Evolutionary conservation across 2,888 invertebrate species (phyloP).

Genomic region (Physocephala rufipes): DNA sequence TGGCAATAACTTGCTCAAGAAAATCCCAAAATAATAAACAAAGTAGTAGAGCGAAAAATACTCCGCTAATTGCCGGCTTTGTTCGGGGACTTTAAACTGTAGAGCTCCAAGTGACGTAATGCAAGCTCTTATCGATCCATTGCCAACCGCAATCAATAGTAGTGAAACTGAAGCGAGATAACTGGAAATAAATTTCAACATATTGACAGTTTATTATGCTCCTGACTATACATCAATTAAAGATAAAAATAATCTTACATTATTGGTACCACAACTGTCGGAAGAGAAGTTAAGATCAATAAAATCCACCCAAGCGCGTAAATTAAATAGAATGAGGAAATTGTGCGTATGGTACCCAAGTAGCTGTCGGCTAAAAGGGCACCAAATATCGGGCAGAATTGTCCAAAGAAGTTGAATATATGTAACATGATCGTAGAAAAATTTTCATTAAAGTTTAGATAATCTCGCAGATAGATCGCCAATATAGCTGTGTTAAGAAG

Average conservation of each 20-base stretch:
- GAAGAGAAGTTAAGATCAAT: constrained; percentile 67
- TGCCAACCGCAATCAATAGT: constrained; percentile 72
- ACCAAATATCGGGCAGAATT: constrained; percentile 73
- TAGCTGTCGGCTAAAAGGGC: constrained; percentile 74
- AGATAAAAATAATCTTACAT: constrained; percentile 51
- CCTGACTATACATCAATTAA: constrained; percentile 23
- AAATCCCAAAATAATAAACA: constrained; percentile 70
- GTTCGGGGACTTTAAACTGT: constrained; percentile 70
- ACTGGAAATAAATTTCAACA: constrained; percentile 59
- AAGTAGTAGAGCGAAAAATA: constrained; percentile 79
- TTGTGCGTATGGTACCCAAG: constrained; percentile 69
- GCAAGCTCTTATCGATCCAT: constrained; percentile 78
- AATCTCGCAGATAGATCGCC: constrained; percentile 71
- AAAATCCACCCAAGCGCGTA: constrained; percentile 69
- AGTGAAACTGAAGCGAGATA: constrained; percentile 69
- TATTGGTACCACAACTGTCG: constrained; percentile 54
- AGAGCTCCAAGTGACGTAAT: constrained; percentile 77
- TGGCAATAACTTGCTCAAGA: constrained; percentile 73
- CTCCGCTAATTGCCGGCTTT: constrained; percentile 68
- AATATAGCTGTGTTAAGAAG: constrained; percentile 69
- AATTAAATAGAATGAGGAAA: constrained; percentile 70
- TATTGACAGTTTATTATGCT: neutral
- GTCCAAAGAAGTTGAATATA: constrained; percentile 71
- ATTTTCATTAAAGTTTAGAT: constrained; percentile 68
- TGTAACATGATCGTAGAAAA: constrained; percentile 71